phyloP scores from a whole-genome alignment of 2,113 vertebrate species.

The Oryzias woworae region DNA sequence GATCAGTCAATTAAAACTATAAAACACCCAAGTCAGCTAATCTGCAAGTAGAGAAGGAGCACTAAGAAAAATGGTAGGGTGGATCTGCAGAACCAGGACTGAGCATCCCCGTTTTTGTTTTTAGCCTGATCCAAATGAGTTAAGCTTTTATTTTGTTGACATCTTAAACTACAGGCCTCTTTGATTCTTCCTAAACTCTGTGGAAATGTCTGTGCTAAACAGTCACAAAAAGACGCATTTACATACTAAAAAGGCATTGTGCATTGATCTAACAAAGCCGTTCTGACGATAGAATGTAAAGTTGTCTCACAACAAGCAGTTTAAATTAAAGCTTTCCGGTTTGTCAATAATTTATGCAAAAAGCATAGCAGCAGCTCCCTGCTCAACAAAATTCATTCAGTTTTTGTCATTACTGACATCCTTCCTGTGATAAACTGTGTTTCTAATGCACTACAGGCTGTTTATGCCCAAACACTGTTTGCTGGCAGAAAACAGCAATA shows the following conservation, averaged over 20 bases:
- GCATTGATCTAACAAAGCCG: background rate
- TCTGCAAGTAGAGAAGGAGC: background rate
- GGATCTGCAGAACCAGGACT: no score
- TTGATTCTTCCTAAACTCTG: background rate
- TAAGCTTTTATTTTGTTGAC: background rate
- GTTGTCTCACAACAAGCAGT: background rate
- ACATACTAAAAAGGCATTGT: background rate
- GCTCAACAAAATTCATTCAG: background rate
- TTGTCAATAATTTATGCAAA: conserved; percentile 21
- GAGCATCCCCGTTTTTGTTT: background rate
- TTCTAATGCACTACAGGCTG: conserved; percentile 19
- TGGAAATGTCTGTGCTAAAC: background rate
- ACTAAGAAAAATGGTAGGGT: background rate
- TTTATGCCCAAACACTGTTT: conserved; percentile 26
- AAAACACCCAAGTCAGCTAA: background rate
- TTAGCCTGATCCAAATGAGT: background rate
- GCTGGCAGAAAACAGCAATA: conserved; percentile 35
- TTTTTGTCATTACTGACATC: conserved; percentile 18
- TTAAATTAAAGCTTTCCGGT: conserved; percentile 2
- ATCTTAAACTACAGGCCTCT: background rate
- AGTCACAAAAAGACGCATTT: background rate
- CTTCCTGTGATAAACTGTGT: conserved; percentile 9
- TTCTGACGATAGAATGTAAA: background rate
- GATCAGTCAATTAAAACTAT: no score
- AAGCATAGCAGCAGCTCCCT: background rate